phyloP scores from a whole-genome alignment of 2,113 vertebrate species.

The Pelvicachromis taeniatus region DNA sequence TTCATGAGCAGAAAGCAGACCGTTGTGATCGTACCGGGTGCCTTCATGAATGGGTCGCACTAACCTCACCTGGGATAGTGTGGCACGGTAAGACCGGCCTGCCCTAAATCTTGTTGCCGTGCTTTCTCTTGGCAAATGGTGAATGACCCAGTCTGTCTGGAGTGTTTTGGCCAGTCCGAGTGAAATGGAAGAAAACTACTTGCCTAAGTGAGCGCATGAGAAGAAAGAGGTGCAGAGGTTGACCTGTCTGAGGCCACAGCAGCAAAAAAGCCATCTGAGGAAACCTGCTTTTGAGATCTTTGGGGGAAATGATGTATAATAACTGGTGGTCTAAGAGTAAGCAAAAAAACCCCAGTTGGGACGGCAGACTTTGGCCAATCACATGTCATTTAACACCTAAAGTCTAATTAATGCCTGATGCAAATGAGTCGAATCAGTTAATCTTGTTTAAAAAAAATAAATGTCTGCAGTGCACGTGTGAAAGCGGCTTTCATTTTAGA shows the following conservation, averaged over 20 bases:
- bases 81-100: constrained; percentile 2
- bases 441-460: background rate
- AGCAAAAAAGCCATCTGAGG: background rate
- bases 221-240: background rate
- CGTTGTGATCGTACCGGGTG: background rate
- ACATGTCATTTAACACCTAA: background rate
- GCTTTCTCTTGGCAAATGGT: constrained; percentile 65
- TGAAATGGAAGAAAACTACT: constrained; percentile 15
- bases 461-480: background rate
- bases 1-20: background rate
- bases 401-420: background rate
- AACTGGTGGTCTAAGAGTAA: background rate
- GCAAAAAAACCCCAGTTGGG: background rate
- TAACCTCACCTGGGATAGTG: constrained; percentile 47
- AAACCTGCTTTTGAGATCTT: background rate
- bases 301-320: background rate
- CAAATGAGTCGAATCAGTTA: background rate
- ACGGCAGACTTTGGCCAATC: background rate
- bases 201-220: constrained; percentile 27
- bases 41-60: constrained; percentile 45
- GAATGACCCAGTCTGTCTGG: constrained; percentile 70
- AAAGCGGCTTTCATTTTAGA: background rate
- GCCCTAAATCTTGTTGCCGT: constrained; percentile 15
- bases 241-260: constrained; percentile 3
- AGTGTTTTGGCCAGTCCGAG: constrained; percentile 19